Evolutionary conservation across 2,888 invertebrate species (phyloP).

Genomic region (Cacoxenus indagator): DNA sequence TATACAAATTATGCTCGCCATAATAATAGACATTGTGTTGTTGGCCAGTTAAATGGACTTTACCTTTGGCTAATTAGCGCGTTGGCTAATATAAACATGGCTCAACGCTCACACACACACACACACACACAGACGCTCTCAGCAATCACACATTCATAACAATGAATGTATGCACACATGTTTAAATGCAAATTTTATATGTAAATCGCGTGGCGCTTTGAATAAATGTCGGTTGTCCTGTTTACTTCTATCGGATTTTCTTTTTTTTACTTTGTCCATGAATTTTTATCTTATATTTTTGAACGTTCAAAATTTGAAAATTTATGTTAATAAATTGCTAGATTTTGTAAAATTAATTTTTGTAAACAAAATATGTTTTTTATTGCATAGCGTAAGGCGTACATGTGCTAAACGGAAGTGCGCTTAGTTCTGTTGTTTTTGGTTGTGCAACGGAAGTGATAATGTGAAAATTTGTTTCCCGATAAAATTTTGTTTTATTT

Average conservation of each 20-base stretch:
- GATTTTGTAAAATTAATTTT: not conserved
- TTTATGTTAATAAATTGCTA: not conserved
- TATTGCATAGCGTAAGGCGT: not conserved
- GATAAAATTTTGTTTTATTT: not conserved
- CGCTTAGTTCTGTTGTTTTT: not conserved
- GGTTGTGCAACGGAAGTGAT: not conserved
- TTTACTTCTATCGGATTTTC: not conserved
- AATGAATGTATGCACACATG: too few species aligned
- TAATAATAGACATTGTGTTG: constrained; percentile 18
- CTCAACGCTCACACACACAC: constrained; percentile 38
- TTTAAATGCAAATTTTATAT: not conserved
- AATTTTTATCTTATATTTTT: not conserved
- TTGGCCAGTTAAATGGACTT: constrained; percentile 20
- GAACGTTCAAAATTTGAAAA: not conserved
- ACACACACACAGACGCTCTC: not conserved
- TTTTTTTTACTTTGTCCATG: too few species aligned
- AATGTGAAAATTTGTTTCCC: constrained; percentile 3
- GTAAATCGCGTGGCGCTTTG: not conserved
- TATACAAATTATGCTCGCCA: constrained; percentile 18
- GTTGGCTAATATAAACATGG: constrained; percentile 12
- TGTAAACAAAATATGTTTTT: not conserved
- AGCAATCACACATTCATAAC: too few species aligned
- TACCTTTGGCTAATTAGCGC: constrained; percentile 23
- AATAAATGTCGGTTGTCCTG: not conserved
- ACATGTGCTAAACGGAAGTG: not conserved